These are phyloP conservation scores for Chaetodon trifasciatus DNA, from an alignment of 2,797 vertebrate species.

Conservation along the genomic window DNA sequence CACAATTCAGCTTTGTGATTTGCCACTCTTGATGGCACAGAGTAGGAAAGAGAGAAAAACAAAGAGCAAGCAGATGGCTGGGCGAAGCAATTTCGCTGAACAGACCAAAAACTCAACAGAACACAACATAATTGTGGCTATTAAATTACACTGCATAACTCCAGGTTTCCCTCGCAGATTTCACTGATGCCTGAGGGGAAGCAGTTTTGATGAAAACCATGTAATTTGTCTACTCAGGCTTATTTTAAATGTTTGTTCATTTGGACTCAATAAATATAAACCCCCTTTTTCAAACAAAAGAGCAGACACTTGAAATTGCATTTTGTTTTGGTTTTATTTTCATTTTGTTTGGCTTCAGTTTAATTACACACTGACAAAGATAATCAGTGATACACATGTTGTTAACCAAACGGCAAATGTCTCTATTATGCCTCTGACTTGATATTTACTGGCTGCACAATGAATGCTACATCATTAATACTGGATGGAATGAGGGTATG, in stretches of 20 bases:
- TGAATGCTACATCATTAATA: background rate
- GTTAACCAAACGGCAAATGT: slow-evolving; percentile 27
- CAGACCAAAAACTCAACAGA: slow-evolving; percentile 59
- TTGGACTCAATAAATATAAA: slow-evolving; percentile 34
- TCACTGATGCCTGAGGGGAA: slow-evolving; percentile 43
- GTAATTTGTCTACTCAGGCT: slow-evolving; percentile 46
- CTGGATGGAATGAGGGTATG: background rate
- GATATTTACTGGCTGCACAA: slow-evolving; percentile 2
- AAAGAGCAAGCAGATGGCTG: slow-evolving; percentile 66
- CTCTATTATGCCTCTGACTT: background rate
- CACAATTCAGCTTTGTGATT: slow-evolving; percentile 48
- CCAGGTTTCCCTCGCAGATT: slow-evolving; percentile 60
- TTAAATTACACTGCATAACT: slow-evolving; percentile 54
- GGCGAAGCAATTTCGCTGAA: slow-evolving; percentile 60
- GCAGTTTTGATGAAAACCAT: slow-evolving; percentile 46
- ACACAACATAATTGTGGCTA: slow-evolving; percentile 59
- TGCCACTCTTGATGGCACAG: slow-evolving; percentile 33
- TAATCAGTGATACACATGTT: slow-evolving; percentile 25
- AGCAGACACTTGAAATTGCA: slow-evolving; percentile 46
- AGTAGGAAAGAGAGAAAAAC: slow-evolving; percentile 26
- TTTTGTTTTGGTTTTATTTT: background rate
- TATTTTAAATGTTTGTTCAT: slow-evolving; percentile 43
- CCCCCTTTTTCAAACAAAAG: slow-evolving; percentile 28
- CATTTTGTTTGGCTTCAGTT: slow-evolving; percentile 51
- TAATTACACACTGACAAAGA: slow-evolving; percentile 58